These are phyloP conservation scores for Cerastis leucographa DNA, from an alignment of 2,888 invertebrate species.

Conservation along the genomic window DNA sequence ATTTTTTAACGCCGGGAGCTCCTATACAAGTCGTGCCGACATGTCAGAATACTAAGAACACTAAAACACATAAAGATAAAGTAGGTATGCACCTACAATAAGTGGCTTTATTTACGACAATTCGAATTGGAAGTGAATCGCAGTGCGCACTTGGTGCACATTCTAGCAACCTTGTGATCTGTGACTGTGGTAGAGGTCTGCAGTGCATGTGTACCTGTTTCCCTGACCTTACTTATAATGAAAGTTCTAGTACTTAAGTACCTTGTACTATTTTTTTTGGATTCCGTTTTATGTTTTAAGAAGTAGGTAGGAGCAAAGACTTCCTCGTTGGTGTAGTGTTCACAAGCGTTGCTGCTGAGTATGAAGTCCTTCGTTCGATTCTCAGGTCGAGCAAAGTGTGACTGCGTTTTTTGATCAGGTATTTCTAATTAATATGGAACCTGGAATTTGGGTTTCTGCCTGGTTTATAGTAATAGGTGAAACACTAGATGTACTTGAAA, in stretches of 20 bases:
- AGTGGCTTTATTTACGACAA: slow-evolving; percentile 48
- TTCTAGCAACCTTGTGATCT: slow-evolving; percentile 51
- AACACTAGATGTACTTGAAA: background rate
- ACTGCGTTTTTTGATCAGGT: background rate
- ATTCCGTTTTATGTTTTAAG: background rate
- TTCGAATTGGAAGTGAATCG: slow-evolving; percentile 20
- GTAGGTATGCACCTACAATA: slow-evolving; percentile 30
- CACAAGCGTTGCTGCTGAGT: background rate
- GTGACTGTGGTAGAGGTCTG: background rate
- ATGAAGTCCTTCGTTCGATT: background rate
- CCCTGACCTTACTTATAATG: slow-evolving; percentile 45
- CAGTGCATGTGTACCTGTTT: background rate
- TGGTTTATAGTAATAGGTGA: background rate
- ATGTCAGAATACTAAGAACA: background rate
- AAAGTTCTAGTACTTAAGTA: slow-evolving; percentile 30
- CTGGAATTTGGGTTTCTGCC: background rate
- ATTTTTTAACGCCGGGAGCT: slow-evolving; percentile 8
- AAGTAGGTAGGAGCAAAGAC: background rate
- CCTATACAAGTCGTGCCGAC: background rate
- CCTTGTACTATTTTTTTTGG: background rate
- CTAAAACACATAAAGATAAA: slow-evolving; percentile 27
- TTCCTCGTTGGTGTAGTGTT: background rate
- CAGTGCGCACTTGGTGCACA: slow-evolving; percentile 17
- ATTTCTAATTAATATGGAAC: background rate
- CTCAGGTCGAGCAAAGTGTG: background rate